Evolutionary conservation across 2,888 invertebrate species (phyloP).

Genomic region (Helobdella robusta): DNA sequence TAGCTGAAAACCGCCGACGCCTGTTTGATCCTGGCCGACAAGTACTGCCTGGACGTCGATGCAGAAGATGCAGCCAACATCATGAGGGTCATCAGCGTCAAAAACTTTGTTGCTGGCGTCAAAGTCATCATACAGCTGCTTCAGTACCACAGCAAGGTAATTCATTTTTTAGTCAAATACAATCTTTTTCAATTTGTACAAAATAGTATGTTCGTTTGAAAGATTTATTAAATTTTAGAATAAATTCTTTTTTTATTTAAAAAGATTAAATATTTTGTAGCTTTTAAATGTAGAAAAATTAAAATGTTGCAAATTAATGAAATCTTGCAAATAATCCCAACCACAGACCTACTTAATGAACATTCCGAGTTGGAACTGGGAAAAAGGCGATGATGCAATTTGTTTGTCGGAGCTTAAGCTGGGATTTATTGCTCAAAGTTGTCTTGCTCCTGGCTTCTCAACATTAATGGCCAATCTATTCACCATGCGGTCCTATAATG

Average conservation of each 20-base stretch:
- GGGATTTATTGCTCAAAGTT: slow-evolving; percentile 28
- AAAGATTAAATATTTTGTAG: neutral
- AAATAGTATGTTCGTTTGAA: too few relatives aligned
- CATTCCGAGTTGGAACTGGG: slow-evolving; percentile 26
- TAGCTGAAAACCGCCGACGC: slow-evolving; percentile 79
- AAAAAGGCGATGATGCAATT: slow-evolving; percentile 23
- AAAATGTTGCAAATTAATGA: neutral
- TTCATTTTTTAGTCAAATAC: neutral
- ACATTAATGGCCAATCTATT: slow-evolving; percentile 27
- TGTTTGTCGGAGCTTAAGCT: slow-evolving; percentile 26
- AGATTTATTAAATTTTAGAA: neutral
- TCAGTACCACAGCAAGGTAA: slow-evolving; percentile 73
- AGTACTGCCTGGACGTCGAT: slow-evolving; percentile 99
- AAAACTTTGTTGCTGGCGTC: slow-evolving; percentile 98
- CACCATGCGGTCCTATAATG: slow-evolving; percentile 25
- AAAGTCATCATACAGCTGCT: slow-evolving; percentile 98
- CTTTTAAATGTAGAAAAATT: neutral
- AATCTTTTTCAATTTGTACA: too few relatives aligned
- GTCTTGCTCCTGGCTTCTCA: slow-evolving; percentile 27
- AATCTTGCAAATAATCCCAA: neutral
- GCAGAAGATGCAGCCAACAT: slow-evolving; percentile 99
- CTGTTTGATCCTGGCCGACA: slow-evolving; percentile 96
- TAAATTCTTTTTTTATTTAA: neutral
- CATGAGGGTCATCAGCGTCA: slow-evolving; percentile 99
- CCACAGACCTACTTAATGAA: slow-evolving; percentile 26